phyloP scores from a whole-genome alignment of 2,113 vertebrate species.

The Syrmaticus mikado region DNA sequence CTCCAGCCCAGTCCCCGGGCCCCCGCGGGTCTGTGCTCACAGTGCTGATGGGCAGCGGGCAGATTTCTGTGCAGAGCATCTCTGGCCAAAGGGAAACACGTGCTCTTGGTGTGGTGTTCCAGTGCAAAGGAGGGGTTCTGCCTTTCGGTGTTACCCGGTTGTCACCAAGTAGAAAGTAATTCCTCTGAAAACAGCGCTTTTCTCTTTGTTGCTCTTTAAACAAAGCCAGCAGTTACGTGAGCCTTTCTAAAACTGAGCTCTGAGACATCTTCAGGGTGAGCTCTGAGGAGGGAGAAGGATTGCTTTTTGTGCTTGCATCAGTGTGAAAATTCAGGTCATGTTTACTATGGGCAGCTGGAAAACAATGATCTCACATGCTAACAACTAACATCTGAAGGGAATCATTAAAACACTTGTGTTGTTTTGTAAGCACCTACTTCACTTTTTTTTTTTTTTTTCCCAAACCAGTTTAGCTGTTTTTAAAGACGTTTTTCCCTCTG shows the following conservation, averaged over 20 bases:
- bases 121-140: rapidly evolving
- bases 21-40: background rate
- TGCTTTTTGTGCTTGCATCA: slow-evolving; percentile 13
- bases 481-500: background rate
- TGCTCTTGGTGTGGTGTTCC: rapidly evolving
- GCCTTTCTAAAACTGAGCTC: background rate
- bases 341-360: slow-evolving; percentile 69
- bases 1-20: background rate
- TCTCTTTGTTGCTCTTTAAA: background rate
- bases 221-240: background rate
- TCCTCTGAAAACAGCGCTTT: background rate
- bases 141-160: background rate
- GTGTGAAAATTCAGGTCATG: slow-evolving; percentile 57
- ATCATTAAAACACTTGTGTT: background rate
- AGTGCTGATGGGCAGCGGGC: background rate
- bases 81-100: background rate
- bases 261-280: background rate
- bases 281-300: background rate
- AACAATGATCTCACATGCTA: slow-evolving; percentile 65
- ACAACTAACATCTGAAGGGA: slow-evolving; percentile 69
- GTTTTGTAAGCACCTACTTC: slow-evolving; percentile 69
- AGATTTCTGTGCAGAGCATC: background rate
- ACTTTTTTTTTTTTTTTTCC: background rate
- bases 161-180: rapidly evolving
- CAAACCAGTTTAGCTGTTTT: background rate